Percentiles rank a stretch among this genome's conserved stretches.
Conservation (phyloP, 2,888 invertebrate species). For the Hirtodrosophila confusa region DNA sequence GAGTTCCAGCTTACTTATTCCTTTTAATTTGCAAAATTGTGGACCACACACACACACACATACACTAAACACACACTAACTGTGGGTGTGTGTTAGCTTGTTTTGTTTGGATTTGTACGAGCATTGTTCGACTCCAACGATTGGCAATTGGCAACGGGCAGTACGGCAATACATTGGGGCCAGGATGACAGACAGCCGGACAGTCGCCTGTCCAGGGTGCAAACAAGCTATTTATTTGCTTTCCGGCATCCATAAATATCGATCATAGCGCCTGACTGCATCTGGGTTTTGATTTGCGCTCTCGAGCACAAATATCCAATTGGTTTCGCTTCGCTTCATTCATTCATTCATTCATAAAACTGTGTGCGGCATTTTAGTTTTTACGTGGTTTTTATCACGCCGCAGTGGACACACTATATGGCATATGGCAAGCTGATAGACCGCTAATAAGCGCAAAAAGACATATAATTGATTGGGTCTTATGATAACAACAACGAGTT, state of each 20-base stretch:
- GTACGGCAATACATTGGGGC: constrained; percentile 9
- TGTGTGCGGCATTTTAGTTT: constrained; percentile 20
- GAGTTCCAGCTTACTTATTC: constrained; percentile 29
- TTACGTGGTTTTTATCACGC: constrained; percentile 57
- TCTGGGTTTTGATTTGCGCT: constrained; percentile 53
- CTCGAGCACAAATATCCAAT: constrained; percentile 21
- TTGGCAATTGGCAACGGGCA: constrained; percentile 23
- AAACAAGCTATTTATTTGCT: constrained; percentile 52
- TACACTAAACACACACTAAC: too few relatives aligned
- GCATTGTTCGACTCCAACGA: constrained; percentile 16
- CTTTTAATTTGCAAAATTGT: constrained; percentile 50
- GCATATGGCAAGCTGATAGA: constrained; percentile 42
- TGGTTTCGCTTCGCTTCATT: constrained; percentile 46
- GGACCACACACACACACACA: constrained; percentile 1
- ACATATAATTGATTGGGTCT: constrained; percentile 48
- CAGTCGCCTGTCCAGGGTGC: constrained; percentile 27
- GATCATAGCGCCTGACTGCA: constrained; percentile 67
- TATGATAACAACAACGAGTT: constrained; percentile 24
- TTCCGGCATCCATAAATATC: constrained; percentile 69
- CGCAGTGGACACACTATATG: constrained; percentile 28
- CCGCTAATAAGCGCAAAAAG: constrained; percentile 42
- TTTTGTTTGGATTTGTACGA: constrained; percentile 30
- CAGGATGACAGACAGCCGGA: constrained; percentile 15
- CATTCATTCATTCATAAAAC: constrained; percentile 75
- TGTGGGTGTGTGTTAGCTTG: neutral